Evolutionary conservation across 64 coral and sea anemone genomes (phyloP), one percentile per base, ranked within the genome.

Genomic region (Exaiptasia diaphana): DNA sequence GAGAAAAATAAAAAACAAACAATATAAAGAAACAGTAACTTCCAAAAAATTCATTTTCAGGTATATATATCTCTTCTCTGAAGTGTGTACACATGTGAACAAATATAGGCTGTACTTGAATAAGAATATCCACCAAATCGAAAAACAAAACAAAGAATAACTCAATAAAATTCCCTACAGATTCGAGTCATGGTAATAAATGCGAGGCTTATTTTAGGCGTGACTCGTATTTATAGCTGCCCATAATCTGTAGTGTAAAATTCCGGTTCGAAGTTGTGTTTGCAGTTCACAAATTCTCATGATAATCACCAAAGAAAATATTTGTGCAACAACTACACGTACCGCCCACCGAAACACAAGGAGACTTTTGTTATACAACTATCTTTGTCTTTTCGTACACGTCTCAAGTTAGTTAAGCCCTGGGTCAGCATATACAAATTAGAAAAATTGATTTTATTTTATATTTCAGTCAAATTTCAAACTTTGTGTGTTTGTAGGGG

Each of bases 101-200:
- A 59, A 59, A 28, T 59, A 5, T 59, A 59, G 3, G 55, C 25
- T 59, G 25, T 59, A 59, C 31, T 59, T 59, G 55, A 13, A 2
- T 59, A n/a, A n/a, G n/a, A n/a, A n/a, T n/a, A 4, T 28, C 23
- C 55, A 27, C 55, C 5, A 28, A 59, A 59, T 59, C 55, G 55
- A 59, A 59, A 59, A 59, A 59, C 23, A 59, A 59, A 59, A 28
- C 55, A 59, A 59, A 59, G 55, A 59, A 59, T 59, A 59, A 59
- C 25, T 27, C 31, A n/a, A n/a, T n/a, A 23, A 23, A 15, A 54
- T 54, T 54, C 24, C 52, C 52, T 54, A 54, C 52, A 54, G 0
- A 23, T 54, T 54, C 52, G 18, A 54, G 17, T 54, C 52, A 54
- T 54, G 17, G 52, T 54, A 23, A 54, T 23, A 54, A 54, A 54